A percentile compares a stretch with the other conserved stretches of the same genome.
phyloP scores from a whole-genome alignment of 92 coral and sea anemone genomes.

The Umimayanthus chanpuru region DNA sequence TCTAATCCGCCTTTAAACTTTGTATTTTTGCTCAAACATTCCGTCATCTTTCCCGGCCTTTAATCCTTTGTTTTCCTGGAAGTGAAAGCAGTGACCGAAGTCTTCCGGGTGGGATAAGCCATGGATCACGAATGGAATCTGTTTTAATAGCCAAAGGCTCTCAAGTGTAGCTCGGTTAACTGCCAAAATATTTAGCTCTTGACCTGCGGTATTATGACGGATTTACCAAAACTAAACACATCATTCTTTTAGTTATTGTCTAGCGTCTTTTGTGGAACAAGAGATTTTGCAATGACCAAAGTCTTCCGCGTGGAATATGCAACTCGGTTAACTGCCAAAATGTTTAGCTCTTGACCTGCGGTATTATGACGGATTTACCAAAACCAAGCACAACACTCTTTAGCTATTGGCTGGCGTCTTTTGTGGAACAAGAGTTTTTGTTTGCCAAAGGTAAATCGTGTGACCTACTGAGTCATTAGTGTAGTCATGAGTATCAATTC shows the following conservation, averaged over 20 bases:
- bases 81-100: not conserved
- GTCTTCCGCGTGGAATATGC: constrained; percentile 4
- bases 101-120: constrained; percentile 2
- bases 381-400: too few relatives aligned
- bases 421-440: too few relatives aligned
- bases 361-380: not conserved
- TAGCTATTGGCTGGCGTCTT: too few relatives aligned
- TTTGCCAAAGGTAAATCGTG: too few relatives aligned
- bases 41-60: not conserved
- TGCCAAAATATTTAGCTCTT: not conserved
- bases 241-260: too few relatives aligned
- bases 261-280: too few relatives aligned
- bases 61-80: constrained; percentile 19
- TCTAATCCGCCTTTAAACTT: not conserved
- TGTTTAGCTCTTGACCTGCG: not conserved
- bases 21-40: too few relatives aligned
- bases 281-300: not conserved
- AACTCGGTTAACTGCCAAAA: not conserved
- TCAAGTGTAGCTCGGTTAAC: not conserved
- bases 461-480: too few relatives aligned
- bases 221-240: too few relatives aligned
- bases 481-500: too few relatives aligned
- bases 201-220: not conserved
- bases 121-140: not conserved
- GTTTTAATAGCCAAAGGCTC: not conserved